Base-by-base conservation (phyloP, 1,140 invertebrate genomes). In the Diachasmimorpha longicaudata region DNA sequence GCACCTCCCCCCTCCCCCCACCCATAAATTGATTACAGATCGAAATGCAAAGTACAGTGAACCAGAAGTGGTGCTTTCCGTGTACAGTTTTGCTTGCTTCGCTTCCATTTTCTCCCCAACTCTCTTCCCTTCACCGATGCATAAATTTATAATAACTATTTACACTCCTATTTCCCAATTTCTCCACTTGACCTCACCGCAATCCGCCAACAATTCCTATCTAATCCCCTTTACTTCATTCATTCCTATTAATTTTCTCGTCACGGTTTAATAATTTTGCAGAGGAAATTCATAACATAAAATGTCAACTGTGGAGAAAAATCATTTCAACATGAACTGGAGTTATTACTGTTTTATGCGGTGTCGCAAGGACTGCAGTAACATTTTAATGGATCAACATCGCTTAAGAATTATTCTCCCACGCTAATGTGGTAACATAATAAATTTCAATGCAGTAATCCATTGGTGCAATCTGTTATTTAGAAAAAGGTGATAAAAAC, bases 301-400 rank as follows among this genome's bases (percentile, higher is more conserved):
- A 79, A 76, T 74, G 79, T 81, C 74, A 81, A 39, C 55, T n/a
- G n/a, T n/a, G n/a, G 9, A 13, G 74, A 48, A 48, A 77, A 58
- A 74, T 74, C 23, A 44, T 36, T 73, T 71, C 69, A 63, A 63
- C 58, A 63, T 63, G 58, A 31, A 23, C 23, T 63, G 13, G 48
- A 63, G 23, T 63, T 4, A 63, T 31, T 63, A 9, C 48, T 9
- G 16, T 1, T 52, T 52, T 52, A 52, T 52, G 48, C 48, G 19
- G 14, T 52, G 6, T n/a, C n/a, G 48, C 48, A 52, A 52, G 48
- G 14, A 16, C 5, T 52, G 48, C 9, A 52, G n/a, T 14, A n/a
- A n/a, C 44, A 11, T 46, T 52, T 52, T 16, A 52, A 52, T 52
- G n/a, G 14, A 16, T 52, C 48, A 52, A 52, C 48, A 16, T 19